Evolutionary conservation across 2,797 vertebrate genomes (phyloP), one percentile per base, ranked within the genome.

Genomic region (Orientallactaga sibirica): DNA sequence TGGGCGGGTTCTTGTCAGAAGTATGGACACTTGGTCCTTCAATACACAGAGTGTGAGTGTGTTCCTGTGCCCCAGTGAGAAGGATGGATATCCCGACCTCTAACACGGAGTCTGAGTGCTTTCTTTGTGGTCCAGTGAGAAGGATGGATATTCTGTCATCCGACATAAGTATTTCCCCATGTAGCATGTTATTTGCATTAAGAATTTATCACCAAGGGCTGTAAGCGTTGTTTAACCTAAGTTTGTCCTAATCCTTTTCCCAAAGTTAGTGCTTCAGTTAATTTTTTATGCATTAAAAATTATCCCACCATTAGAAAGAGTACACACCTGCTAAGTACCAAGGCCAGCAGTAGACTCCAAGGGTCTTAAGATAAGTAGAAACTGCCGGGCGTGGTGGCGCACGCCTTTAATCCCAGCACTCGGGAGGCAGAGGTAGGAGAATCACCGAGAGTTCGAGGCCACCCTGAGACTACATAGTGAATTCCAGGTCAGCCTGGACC

Each of bases 211-310:
- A 33, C 62, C 33, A 68, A 88, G 61, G 12, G 89, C 79, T 93
- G 91, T 94, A 96, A 90, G 62, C 33, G 77, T 92, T 88, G 27
- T 87, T 87, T 25, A 48, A 48, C 48, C 48, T 79, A 43, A 93
- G 80, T 90, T 93, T 88, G 48, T 9, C 48, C 71, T 89, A 95
- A 82, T 86, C 55, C 58, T 94, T 92, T 62, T 87, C 81, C 91
- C 77, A 48, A 96, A 87, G 61, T 86, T 89, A 71, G 61, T 88
- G 41, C 67, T 96, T 93, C 27, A 43, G 33, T 48, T 85, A 79
- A 83, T 82, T 80, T 94, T 90, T 71, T 88, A 82, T 86, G 52
- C 10, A 85, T 82, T 93, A 91, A 94, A 33, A 92, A 91, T 85
- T 79, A 95, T 91, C 88, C 52, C 82, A 84, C 8, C 68, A 48